Evolutionary conservation across 1,140 invertebrate genomes (phyloP), one percentile per base, ranked within the genome.

Genomic region (Aphelenchoides besseyi): DNA sequence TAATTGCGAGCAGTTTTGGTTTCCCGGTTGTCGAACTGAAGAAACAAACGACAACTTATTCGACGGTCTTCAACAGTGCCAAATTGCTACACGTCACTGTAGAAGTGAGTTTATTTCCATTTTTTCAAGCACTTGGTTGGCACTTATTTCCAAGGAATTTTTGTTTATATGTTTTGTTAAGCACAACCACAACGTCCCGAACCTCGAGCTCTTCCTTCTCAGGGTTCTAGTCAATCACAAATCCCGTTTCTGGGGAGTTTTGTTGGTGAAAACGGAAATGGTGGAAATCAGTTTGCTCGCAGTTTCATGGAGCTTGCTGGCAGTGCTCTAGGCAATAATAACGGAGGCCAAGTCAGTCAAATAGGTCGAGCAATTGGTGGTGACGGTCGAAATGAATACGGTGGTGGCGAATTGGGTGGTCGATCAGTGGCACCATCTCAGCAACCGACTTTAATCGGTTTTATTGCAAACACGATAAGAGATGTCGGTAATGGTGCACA

Each of bases 31-130:
- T 62, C 26, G 59, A 29, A 82, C 83, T 9, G 73, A 73, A 29
- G 70, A 77, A 18, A 82, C 83, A 23, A 82, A 82, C 63, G 73
- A 80, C 3, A 82, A 82, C 75, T 68, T 82, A 23, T 82, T 82
- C 62, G 78, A 80, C 23, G 62, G 70, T 35, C 57, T 68, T 55
- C 62, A 70, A 26, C 55, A 77, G 48, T 81, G 79, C 48, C 48
- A 66, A 52, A 68, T 67, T 37, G 72, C 79, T 30, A 75, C 79
- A n/a, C 33, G 61, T 26, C 32, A 74, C 41, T 81, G 79, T 68
- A 35, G 41, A 54, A 71, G 78, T 80, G 55, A 72, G 57, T 32
- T 16, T 33, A 68, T 18, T 41, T 78, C 57, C 5, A 28, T 32
- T 3, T 18, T 16, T 12, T 23, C 2, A 12, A 62, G 23, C 8